Percentiles rank a stretch among this genome's conserved stretches.
Evolutionary conservation across 2,888 invertebrate species (phyloP).

Genomic region (Lobophora halterata): DNA sequence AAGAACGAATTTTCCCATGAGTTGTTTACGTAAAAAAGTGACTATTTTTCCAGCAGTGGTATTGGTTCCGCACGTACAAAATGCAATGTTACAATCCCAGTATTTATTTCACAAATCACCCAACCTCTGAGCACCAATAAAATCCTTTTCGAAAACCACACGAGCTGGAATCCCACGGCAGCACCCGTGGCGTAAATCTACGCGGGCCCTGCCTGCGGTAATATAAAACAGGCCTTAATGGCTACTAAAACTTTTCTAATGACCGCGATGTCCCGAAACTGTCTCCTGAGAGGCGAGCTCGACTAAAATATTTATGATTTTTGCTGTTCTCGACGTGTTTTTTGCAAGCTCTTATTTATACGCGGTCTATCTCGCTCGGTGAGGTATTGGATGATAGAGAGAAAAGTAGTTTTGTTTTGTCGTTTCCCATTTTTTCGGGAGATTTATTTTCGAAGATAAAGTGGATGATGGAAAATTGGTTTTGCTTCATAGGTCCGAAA

Average conservation of each 20-base stretch:
- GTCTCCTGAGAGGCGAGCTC: conserved; percentile 61
- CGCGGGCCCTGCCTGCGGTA: conserved; percentile 44
- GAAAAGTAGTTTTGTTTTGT: conserved; percentile 13
- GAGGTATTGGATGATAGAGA: conserved; percentile 23
- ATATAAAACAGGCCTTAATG: conserved; percentile 65
- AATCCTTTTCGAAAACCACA: conserved; percentile 17
- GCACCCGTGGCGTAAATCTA: conserved; percentile 47
- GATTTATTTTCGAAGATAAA: conserved; percentile 10
- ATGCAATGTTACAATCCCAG: conserved; percentile 9
- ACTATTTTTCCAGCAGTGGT: too few relatives aligned
- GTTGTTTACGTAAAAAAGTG: too few relatives aligned
- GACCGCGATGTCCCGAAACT: conserved; percentile 64
- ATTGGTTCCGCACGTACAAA: conserved; percentile 1
- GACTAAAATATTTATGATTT: conserved; percentile 51
- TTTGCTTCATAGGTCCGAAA: too few relatives aligned
- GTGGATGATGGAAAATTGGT: conserved; percentile 12
- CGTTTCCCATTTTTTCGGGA: conserved; percentile 11
- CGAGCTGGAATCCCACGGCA: conserved; percentile 27
- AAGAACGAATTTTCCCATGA: too few relatives aligned
- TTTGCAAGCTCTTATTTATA: conserved; percentile 27
- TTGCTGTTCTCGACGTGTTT: conserved; percentile 29
- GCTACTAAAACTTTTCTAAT: conserved; percentile 73
- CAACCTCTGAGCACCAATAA: conserved; percentile 16
- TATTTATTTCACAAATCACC: conserved; percentile 16
- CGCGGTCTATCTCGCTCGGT: conserved; percentile 16